A percentile compares a stretch with the other conserved stretches of the same genome.
Evolutionary conservation across 2,797 vertebrate species (phyloP).

Genomic region (Xiphophorus birchmanni): DNA sequence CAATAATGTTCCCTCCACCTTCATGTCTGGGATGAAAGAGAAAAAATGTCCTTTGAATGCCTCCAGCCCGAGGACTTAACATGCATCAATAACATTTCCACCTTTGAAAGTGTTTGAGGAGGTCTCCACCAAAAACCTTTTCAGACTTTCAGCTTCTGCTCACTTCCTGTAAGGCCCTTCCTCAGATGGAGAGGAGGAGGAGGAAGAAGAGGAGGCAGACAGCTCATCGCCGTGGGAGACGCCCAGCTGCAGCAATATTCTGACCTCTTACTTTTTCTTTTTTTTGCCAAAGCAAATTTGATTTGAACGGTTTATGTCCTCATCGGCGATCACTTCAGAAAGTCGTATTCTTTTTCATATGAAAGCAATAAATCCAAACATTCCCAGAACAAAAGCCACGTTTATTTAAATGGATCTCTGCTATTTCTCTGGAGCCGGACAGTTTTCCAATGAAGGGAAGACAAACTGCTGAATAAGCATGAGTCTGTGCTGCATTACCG

Average conservation of each 20-base stretch:
- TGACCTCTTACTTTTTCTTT: constrained; percentile 16
- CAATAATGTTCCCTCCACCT: constrained; percentile 77
- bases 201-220: constrained; percentile 32
- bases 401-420: background rate
- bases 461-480: constrained; percentile 23
- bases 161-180: constrained; percentile 54
- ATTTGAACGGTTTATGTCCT: background rate
- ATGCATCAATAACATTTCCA: constrained; percentile 79
- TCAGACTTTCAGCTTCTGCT: constrained; percentile 59
- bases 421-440: background rate
- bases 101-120: constrained; percentile 73
- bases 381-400: background rate
- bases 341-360: background rate
- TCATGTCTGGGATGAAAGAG: constrained; percentile 79
- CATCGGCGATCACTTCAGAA: background rate
- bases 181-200: constrained; percentile 46
- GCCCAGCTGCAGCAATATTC: constrained; percentile 34
- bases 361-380: constrained; percentile 7
- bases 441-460: background rate
- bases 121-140: constrained; percentile 67
- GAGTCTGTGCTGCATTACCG: constrained; percentile 14
- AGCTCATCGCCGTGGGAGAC: constrained; percentile 42
- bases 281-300: constrained; percentile 8
- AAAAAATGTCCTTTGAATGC: constrained; percentile 78
- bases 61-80: constrained; percentile 69